These are phyloP conservation scores for Melanchra persicariae DNA, from an alignment of 2,888 invertebrate species.

Conservation along the genomic window DNA sequence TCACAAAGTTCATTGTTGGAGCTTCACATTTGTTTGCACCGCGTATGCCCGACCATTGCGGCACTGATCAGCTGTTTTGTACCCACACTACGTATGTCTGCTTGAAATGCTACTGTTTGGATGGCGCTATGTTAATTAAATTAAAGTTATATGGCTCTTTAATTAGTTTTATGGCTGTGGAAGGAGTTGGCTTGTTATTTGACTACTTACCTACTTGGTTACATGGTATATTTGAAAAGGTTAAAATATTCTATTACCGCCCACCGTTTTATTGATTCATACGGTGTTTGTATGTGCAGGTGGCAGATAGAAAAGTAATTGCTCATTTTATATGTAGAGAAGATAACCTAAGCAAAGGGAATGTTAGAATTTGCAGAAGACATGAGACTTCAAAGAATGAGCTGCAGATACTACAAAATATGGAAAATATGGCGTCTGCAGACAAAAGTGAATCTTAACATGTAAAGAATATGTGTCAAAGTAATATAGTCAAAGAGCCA, in stretches of 20 bases:
- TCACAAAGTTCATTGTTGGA: slow-evolving; percentile 55
- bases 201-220: background rate
- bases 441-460: background rate
- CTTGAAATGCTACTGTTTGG: slow-evolving; percentile 39
- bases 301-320: background rate
- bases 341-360: background rate
- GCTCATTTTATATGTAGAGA: background rate
- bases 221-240: background rate
- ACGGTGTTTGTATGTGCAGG: background rate
- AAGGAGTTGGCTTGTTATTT: slow-evolving; percentile 14
- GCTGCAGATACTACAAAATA: slow-evolving; percentile 4
- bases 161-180: slow-evolving; percentile 28
- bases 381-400: background rate
- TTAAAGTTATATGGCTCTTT: slow-evolving; percentile 32
- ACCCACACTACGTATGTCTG: slow-evolving; percentile 38
- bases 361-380: background rate
- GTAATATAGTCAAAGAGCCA: background rate
- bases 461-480: background rate
- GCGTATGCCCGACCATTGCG: slow-evolving; percentile 46
- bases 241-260: background rate
- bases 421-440: background rate
- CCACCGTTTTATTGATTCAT: slow-evolving; percentile 14
- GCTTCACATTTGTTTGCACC: slow-evolving; percentile 46
- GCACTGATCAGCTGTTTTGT: slow-evolving; percentile 60
- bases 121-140: slow-evolving; percentile 43